These are phyloP conservation scores for Nematostella vectensis DNA, from an alignment of 92 coral and sea anemone genomes.

Conservation along the genomic window DNA sequence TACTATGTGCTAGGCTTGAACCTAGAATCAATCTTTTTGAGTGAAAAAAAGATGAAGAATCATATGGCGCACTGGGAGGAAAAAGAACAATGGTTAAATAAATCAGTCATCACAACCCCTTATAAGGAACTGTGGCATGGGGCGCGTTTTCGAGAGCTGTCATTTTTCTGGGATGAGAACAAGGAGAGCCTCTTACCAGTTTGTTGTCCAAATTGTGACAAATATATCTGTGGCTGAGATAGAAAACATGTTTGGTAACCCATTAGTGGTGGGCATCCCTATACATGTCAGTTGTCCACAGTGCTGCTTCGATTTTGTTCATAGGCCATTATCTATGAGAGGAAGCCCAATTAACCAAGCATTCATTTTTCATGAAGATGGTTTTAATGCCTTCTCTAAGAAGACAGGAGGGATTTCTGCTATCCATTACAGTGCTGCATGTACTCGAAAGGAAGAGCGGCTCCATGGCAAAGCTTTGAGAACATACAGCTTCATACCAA, in stretches of 20 bases:
- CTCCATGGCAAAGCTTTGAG: conserved; percentile 24
- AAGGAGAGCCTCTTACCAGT: conserved; percentile 33
- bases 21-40: conserved; percentile 32
- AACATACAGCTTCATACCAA: conserved; percentile 39
- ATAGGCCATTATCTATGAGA: conserved; percentile 17
- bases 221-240: conserved; percentile 30
- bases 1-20: conserved; percentile 51
- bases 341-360: conserved; percentile 49
- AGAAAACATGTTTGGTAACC: conserved; percentile 11
- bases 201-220: conserved; percentile 44
- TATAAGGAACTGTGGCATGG: conserved; percentile 58
- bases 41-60: conserved; percentile 10
- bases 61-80: conserved; percentile 55
- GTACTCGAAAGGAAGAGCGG: conserved; percentile 23
- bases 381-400: conserved; percentile 41
- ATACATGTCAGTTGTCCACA: conserved; percentile 30
- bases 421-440: conserved; percentile 34
- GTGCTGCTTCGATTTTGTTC: conserved; percentile 25
- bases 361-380: conserved; percentile 45
- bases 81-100: conserved; percentile 32
- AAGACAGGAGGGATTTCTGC: conserved; percentile 46
- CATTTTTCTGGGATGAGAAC: conserved; percentile 48
- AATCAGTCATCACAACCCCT: not conserved
- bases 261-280: conserved; percentile 5
- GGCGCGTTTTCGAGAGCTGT: conserved; percentile 34